Evolutionary conservation across 2,888 invertebrate genomes (phyloP).

Genomic region (Troides oblongomaculatus): DNA sequence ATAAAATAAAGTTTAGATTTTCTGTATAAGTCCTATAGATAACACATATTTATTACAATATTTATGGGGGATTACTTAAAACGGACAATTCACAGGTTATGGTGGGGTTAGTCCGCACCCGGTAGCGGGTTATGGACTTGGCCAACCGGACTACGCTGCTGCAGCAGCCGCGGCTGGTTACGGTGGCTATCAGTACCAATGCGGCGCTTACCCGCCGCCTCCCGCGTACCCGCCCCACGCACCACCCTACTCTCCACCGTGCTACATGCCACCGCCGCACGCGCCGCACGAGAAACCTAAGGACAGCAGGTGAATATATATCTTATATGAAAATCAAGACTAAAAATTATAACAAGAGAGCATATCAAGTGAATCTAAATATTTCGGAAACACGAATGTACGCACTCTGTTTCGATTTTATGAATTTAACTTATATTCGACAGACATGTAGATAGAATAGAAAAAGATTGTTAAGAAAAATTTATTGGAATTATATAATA

Average conservation of each 20-base stretch:
- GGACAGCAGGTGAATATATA: slow-evolving; percentile 82
- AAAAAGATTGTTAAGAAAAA: no score
- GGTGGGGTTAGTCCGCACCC: slow-evolving; percentile 92
- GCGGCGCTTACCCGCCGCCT: slow-evolving; percentile 82
- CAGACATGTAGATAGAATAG: no score
- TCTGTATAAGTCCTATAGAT: no score
- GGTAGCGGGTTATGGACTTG: slow-evolving; percentile 87
- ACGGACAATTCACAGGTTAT: slow-evolving; percentile 80
- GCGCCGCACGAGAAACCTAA: slow-evolving; percentile 90
- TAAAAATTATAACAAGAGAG: no score
- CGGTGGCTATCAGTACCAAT: slow-evolving; percentile 81
- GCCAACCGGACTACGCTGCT: slow-evolving; percentile 89
- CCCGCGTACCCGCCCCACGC: slow-evolving; percentile 83
- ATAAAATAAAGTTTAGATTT: no score
- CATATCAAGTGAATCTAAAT: no score
- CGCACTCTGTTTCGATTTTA: no score
- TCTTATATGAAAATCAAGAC: neutral
- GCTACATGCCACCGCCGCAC: slow-evolving; percentile 93
- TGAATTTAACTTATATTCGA: no score
- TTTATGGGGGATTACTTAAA: neutral
- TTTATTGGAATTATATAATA: no score
- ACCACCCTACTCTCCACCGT: slow-evolving; percentile 88
- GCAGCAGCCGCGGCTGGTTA: slow-evolving; percentile 84
- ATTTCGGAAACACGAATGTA: no score
- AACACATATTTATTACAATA: no score